Evolutionary conservation across 2,113 vertebrate species (phyloP), one percentile per base, ranked within the genome.

Genomic region (Trachemys scripta): DNA sequence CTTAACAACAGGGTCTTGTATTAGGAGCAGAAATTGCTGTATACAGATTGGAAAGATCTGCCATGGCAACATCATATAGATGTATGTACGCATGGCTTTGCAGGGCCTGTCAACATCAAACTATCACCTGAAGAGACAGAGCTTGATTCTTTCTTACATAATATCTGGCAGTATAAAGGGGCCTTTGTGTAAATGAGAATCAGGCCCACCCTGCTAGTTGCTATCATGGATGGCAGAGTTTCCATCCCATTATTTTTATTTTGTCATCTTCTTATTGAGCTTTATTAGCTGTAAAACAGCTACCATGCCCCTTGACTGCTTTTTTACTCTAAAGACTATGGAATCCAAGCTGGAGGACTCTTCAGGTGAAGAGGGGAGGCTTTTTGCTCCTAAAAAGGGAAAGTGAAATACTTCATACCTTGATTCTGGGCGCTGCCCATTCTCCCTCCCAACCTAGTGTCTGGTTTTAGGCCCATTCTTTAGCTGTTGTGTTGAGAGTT

Each of bases 71-170:
- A 93, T 80, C 96, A 90, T 96, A 95, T 95, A 95, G 95, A 87
- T 95, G 54, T 31, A 94, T 3, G 25, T 95, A 95, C 96, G 89
- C 95, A 95, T 84, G 82, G 85, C 95, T 95, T 94, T 89, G 87
- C 95, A 93, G 90, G 83, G 89, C 92, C 92, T 97, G 95, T 95
- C 95, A 96, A 96, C 95, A 97, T 90, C 94, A 95, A 95, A 97
- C 92, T 96, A 96, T 96, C 93, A 96, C 19, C 95, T 90, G 85
- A 88, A 97, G 87, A 95, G 91, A 69, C 42, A 80, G 80, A 56
- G 62, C 89, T 93, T 76, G 89, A 72, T 80, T 93, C 92, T 95
- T 92, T 78, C 83, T 96, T 93, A 80, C 79, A 95, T 14, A 89
- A 89, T 96, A 88, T 87, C 92, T 96, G 93, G 80, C 94, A 87